Percentiles rank a stretch among this genome's conserved stretches.
Evolutionary conservation across 2,797 vertebrate genomes (phyloP).

Genomic region (Sebastolobus altivelis): DNA sequence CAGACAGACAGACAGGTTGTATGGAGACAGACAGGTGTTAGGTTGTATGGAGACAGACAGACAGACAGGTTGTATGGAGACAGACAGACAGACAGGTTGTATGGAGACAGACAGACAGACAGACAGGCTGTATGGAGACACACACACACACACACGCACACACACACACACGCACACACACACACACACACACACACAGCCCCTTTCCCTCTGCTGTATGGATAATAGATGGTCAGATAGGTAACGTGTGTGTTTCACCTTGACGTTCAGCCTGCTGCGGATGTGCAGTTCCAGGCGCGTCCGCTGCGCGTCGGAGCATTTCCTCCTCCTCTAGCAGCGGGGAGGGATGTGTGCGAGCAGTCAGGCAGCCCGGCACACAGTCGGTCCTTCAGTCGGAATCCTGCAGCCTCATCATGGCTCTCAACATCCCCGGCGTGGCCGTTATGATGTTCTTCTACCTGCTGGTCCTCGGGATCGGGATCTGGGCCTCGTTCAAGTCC

Average conservation of each 20-base stretch:
- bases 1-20: too few relatives aligned
- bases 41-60: too few relatives aligned
- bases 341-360: conserved; percentile 34
- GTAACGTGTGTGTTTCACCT: conserved; percentile 23
- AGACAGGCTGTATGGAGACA: too few relatives aligned
- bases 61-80: too few relatives aligned
- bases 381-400: conserved; percentile 5
- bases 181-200: too few relatives aligned
- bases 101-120: too few relatives aligned
- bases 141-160: too few relatives aligned
- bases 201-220: too few relatives aligned
- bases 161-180: too few relatives aligned
- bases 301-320: background rate
- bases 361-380: conserved; percentile 33
- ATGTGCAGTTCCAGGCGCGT: conserved; percentile 38
- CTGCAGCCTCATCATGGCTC: conserved; percentile 66
- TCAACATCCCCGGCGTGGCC: conserved; percentile 74
- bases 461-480: conserved; percentile 77
- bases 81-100: too few relatives aligned
- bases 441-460: conserved; percentile 77
- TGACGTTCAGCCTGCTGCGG: conserved; percentile 7
- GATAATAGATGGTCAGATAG: background rate
- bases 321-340: background rate
- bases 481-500: conserved; percentile 77
- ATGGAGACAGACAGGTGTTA: too few relatives aligned